These are phyloP conservation scores for Piaya cayana DNA, from an alignment of 2,113 vertebrate species.

Conservation along the genomic window DNA sequence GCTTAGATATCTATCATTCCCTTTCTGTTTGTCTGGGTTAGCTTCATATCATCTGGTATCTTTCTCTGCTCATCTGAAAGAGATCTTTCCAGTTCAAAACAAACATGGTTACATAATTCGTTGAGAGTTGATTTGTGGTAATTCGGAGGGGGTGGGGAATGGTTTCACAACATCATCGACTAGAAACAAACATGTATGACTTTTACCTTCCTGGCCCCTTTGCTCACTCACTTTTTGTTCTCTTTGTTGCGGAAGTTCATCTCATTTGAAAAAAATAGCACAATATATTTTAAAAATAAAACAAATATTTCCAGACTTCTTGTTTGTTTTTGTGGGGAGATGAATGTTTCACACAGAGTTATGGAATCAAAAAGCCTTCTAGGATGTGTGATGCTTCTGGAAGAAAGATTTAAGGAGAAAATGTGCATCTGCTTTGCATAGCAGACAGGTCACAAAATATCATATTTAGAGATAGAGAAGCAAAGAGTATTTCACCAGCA, in stretches of 20 bases:
- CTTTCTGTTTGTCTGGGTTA: background rate
- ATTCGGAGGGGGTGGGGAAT: background rate
- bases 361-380: background rate
- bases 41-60: background rate
- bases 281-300: background rate
- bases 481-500: background rate
- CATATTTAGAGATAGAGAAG: background rate
- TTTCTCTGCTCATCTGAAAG: background rate
- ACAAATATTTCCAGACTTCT: background rate
- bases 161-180: constrained; percentile 10
- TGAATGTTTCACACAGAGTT: background rate
- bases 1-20: background rate
- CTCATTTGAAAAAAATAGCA: background rate
- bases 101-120: background rate
- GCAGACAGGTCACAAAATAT: background rate
- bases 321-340: background rate
- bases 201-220: background rate
- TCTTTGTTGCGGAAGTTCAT: constrained; percentile 16
- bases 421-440: background rate
- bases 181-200: background rate
- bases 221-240: background rate
- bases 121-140: background rate
- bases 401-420: background rate
- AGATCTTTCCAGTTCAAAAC: background rate
- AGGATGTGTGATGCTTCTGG: background rate